Evolutionary conservation across 2,797 vertebrate species (phyloP), one percentile per base, ranked within the genome.

Genomic region (Micromesistius poutassou): DNA sequence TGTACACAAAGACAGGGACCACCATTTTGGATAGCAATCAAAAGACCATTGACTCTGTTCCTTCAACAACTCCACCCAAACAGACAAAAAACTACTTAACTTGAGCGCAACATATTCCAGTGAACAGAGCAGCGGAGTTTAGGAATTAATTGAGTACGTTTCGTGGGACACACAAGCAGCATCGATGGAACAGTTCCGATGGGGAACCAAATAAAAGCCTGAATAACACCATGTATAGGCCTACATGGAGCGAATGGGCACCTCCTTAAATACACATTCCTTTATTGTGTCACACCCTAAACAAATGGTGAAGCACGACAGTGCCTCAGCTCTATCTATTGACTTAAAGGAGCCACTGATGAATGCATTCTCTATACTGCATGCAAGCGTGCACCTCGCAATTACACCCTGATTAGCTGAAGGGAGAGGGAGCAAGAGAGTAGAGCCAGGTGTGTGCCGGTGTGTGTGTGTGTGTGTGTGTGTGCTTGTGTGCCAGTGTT

Each of bases 321-420:
- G 25, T 0, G 9, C 25, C 55, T 28, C 55, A 19, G 13, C 55
- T 66, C 55, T 10, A 66, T 28, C 55, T 66, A 66, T 66, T 66
- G 55, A 66, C 55, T 66, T 66, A 66, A 66, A 66, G 55, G 55
- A 66, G 55, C 55, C 55, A 7, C 55, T 66, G 55, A 66, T 66
- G n/a, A 66, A 66, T 25, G n/a, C 25, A 3, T 8, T 28, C 62
- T 68, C 62, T 68, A 68, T 68, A 28, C 62, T 25, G 62, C 62
- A 68, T 68, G 62, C 62, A 68, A 68, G 62, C 25, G 62, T 68
- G 62, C 62, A 68, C 62, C 62, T 28, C 28, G 25, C 62, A 68
- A 68, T 68, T 68, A 68, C 62, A 28, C 25, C 62, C n/a, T 68
- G 62, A 68, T 68, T 68, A 68, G 62, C 62, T 68, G 25, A 68